phyloP scores from a whole-genome alignment of 2,797 vertebrate genomes.

The Cryptoprocta ferox region DNA sequence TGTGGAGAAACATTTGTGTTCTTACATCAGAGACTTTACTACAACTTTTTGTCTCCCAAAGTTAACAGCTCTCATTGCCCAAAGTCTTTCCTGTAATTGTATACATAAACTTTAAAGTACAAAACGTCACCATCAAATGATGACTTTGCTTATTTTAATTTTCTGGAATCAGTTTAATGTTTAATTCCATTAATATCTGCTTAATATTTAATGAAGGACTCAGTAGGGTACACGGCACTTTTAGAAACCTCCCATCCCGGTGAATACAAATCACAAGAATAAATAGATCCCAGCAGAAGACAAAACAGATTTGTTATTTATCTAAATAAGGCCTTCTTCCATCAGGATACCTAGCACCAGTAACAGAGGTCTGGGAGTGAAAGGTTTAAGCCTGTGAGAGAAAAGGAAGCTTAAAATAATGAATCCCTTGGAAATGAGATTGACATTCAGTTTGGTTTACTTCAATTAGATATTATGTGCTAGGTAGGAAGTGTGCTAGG shows the following conservation, averaged over 20 bases:
- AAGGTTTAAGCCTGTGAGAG: not conserved
- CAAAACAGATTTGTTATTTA: not conserved
- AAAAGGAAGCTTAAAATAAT: not conserved
- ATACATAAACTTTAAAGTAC: slow-evolving; percentile 2
- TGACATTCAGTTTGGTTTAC: slow-evolving; percentile 24
- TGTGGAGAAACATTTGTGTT: not conserved
- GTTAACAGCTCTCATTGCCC: slow-evolving; percentile 36
- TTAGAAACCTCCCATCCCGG: not conserved
- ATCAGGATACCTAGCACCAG: not conserved
- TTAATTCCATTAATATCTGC: slow-evolving; percentile 72
- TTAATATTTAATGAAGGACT: slow-evolving; percentile 73
- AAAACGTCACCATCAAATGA: slow-evolving; percentile 38
- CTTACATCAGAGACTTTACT: slow-evolving; percentile 24
- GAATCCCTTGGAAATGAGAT: not conserved
- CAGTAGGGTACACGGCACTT: slow-evolving; percentile 5
- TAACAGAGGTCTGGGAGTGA: not conserved
- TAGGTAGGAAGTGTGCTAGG: not conserved
- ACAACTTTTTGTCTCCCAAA: slow-evolving; percentile 16
- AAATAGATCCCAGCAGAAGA: not conserved
- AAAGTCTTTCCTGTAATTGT: slow-evolving; percentile 50
- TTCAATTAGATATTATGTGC: not conserved
- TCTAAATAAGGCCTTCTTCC: slow-evolving; percentile 16
- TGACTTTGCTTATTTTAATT: slow-evolving; percentile 67
- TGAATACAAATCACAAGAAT: slow-evolving; percentile 29
- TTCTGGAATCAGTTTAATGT: slow-evolving; percentile 60